Evolutionary conservation across 1,140 invertebrate genomes (phyloP).

Genomic region (Macrocentrus cingulum): DNA sequence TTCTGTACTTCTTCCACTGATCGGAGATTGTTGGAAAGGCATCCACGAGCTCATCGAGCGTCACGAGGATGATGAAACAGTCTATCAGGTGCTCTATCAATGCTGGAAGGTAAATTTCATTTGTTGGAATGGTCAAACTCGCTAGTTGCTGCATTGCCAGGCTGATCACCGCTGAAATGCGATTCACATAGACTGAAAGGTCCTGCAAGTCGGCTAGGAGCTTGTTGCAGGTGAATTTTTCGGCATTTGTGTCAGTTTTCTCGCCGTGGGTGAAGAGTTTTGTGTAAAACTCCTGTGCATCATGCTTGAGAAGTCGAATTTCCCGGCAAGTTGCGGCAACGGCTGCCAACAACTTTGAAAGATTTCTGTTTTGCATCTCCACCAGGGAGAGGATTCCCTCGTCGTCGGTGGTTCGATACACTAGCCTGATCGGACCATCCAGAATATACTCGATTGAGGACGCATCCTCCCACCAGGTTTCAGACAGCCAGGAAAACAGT

Average conservation of each 20-base stretch:
- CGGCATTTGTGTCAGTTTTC: slow-evolving; percentile 34
- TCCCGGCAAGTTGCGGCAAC: slow-evolving; percentile 79
- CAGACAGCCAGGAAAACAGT: slow-evolving; percentile 70
- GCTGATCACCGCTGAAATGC: slow-evolving; percentile 44
- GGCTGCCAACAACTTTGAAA: slow-evolving; percentile 81
- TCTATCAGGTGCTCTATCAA: slow-evolving; percentile 66
- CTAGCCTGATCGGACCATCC: slow-evolving; percentile 60
- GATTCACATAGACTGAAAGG: slow-evolving; percentile 58
- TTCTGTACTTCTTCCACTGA: slow-evolving; percentile 72
- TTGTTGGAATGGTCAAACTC: slow-evolving; percentile 37
- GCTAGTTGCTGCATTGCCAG: slow-evolving; percentile 47
- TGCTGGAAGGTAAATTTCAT: slow-evolving; percentile 50
- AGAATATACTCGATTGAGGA: slow-evolving; percentile 54
- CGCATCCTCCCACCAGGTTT: slow-evolving; percentile 44
- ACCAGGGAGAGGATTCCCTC: slow-evolving; percentile 69
- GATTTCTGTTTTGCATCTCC: slow-evolving; percentile 78
- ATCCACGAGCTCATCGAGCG: slow-evolving; percentile 71
- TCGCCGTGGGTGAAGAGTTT: slow-evolving; percentile 69
- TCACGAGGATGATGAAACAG: slow-evolving; percentile 70
- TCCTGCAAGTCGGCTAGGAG: slow-evolving; percentile 49
- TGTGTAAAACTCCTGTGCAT: slow-evolving; percentile 68
- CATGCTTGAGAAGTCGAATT: slow-evolving; percentile 68
- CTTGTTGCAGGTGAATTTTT: slow-evolving; percentile 40
- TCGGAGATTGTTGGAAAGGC: slow-evolving; percentile 64
- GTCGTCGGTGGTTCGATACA: slow-evolving; percentile 68